A percentile compares a stretch with the other conserved stretches of the same genome.
phyloP scores from a whole-genome alignment of 2,888 invertebrate species.

The Miltochrista miniata region DNA sequence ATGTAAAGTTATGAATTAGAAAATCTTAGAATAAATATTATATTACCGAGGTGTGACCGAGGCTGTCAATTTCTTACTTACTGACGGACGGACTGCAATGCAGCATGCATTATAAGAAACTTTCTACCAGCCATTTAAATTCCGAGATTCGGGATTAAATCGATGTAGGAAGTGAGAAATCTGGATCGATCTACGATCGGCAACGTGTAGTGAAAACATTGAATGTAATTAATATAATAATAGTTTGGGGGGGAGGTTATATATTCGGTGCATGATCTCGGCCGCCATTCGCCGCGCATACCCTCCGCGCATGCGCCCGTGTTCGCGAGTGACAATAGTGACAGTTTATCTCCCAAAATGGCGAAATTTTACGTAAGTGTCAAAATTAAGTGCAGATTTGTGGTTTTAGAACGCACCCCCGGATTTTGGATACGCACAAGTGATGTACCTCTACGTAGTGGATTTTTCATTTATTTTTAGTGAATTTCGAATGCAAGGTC shows the following conservation, averaged over 20 bases:
- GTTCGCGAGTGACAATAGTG: constrained; percentile 71
- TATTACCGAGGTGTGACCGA: no score
- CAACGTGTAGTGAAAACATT: constrained; percentile 67
- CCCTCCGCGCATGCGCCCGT: constrained; percentile 68
- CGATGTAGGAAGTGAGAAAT: constrained; percentile 65
- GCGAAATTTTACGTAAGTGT: constrained; percentile 82
- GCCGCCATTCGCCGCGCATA: constrained; percentile 78
- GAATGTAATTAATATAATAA: constrained; percentile 78
- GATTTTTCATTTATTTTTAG: constrained; percentile 24
- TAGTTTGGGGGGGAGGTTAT: constrained; percentile 77
- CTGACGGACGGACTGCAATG: background rate
- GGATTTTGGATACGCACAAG: constrained; percentile 44
- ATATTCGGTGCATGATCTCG: constrained; percentile 51
- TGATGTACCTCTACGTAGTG: constrained; percentile 28
- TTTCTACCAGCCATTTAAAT: constrained; percentile 28
- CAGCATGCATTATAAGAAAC: background rate
- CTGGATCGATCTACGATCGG: constrained; percentile 62
- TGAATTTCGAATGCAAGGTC: constrained; percentile 21
- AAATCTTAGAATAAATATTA: no score
- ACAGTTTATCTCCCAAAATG: constrained; percentile 71
- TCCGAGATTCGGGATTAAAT: constrained; percentile 43
- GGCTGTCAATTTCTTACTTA: no score
- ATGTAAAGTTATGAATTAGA: no score
- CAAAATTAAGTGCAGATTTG: constrained; percentile 67
- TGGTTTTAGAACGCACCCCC: constrained; percentile 73